Evolutionary conservation across 1,140 invertebrate genomes (phyloP), one percentile per base, ranked within the genome.

Genomic region (Hyles vespertilio): DNA sequence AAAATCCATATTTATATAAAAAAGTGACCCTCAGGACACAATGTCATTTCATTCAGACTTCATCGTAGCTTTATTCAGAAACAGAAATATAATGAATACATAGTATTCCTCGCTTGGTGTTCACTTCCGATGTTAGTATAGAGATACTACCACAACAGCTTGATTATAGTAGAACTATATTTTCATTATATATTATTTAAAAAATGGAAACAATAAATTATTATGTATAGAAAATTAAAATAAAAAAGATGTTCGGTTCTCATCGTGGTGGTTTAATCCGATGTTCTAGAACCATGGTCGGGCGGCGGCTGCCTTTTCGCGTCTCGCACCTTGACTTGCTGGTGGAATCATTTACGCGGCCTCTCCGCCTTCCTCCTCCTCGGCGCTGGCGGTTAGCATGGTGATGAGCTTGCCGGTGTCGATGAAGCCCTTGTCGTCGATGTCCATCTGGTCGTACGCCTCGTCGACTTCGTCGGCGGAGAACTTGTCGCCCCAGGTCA

Each of bases 401-500:
- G 92, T 91, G 88, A 98, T 96, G 71, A 98, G 94, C 80, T 94
- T 94, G 63, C 90, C 91, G 83, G 97, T 98, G 91, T 99, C 97
- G 79, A 99, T 97, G 90, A 94, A 94, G 80, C 97, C 96, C 74
- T 95, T 95, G 82, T 96, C 95, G 87, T 98, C 96, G 77, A 99
- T 96, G 34, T 96, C 96, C 92, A 98, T 96, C 88, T 98, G 96
- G 89, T 98, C 97, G 89, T 95, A 98, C 48, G 97, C 96, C 81
- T 98, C 96, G 87, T 98, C 95, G 74, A 97, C 94, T 90, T 99
- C 98, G 80, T 96, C 94, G 75, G 93, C 91, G 74, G 93, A 93
- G 92, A 99, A 99, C 91, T 98, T 99, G 84, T 99, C 98, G 72
- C 98, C 98, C 93, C 95, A 99, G 89, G 96, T 98, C 93, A 96